These are phyloP conservation scores for Turnix velox DNA, from an alignment of 2,113 vertebrate genomes.

Conservation along the genomic window DNA sequence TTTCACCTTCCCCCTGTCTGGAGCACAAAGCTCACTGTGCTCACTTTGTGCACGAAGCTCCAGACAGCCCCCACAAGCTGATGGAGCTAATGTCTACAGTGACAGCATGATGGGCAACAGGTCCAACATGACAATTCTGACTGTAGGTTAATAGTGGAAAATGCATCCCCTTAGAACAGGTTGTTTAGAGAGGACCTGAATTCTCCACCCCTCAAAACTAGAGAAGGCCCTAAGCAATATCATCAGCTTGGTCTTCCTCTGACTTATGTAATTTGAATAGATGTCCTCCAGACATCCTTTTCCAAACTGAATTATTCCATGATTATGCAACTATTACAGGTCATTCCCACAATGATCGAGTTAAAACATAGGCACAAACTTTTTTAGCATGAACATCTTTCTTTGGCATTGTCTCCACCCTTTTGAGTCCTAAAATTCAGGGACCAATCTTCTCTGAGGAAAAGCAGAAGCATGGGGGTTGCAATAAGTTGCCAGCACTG, in stretches of 20 bases:
- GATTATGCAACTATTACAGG: neutral
- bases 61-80: neutral
- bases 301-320: neutral
- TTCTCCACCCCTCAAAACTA: neutral
- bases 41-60: too few species aligned
- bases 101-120: neutral
- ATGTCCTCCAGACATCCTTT: neutral
- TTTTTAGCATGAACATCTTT: neutral
- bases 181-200: neutral
- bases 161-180: neutral
- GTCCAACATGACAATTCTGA: neutral
- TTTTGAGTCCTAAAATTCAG: neutral
- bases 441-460: neutral
- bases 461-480: neutral
- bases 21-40: too few species aligned
- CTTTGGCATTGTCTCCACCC: neutral
- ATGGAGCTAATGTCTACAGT: neutral
- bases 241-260: neutral
- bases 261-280: neutral
- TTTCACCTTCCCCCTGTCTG: neutral
- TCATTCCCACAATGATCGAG: neutral
- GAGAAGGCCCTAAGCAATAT: neutral
- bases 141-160: neutral
- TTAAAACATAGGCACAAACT: neutral
- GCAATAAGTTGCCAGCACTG: neutral